phyloP scores from a whole-genome alignment of 2,797 vertebrate genomes.

The Mycteria americana region DNA sequence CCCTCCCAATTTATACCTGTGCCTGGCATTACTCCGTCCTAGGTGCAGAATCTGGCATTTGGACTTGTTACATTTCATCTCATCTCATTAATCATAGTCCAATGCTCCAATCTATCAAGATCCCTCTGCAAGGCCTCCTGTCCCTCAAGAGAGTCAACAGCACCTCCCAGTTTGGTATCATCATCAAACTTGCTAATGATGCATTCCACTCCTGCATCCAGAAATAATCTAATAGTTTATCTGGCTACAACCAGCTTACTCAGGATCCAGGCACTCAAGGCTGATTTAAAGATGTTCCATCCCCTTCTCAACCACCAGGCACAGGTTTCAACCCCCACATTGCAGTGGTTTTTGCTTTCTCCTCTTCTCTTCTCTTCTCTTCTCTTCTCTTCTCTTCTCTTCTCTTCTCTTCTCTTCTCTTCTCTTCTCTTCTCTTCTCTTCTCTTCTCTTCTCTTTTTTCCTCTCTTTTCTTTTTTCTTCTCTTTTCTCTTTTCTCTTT shows the following conservation, averaged over 20 bases:
- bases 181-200: not conserved
- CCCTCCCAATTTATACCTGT: not conserved
- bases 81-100: not conserved
- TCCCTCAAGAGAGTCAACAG: not conserved
- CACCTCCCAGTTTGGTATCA: not conserved
- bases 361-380: no score
- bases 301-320: not conserved
- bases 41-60: not conserved
- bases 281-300: not conserved
- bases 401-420: no score
- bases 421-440: not conserved
- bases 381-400: no score
- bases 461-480: not conserved
- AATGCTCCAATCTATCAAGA: not conserved
- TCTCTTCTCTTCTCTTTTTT: no score
- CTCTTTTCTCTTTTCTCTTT: no score
- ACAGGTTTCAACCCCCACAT: not conserved
- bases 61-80: not conserved
- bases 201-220: not conserved
- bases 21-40: rapidly evolving
- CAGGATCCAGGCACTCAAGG: not conserved
- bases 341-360: not conserved
- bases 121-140: no score
- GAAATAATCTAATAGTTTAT: not conserved
- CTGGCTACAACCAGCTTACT: not conserved